Base-by-base conservation (phyloP, 2,797 vertebrate species). In the Nothura maculosa region DNA sequence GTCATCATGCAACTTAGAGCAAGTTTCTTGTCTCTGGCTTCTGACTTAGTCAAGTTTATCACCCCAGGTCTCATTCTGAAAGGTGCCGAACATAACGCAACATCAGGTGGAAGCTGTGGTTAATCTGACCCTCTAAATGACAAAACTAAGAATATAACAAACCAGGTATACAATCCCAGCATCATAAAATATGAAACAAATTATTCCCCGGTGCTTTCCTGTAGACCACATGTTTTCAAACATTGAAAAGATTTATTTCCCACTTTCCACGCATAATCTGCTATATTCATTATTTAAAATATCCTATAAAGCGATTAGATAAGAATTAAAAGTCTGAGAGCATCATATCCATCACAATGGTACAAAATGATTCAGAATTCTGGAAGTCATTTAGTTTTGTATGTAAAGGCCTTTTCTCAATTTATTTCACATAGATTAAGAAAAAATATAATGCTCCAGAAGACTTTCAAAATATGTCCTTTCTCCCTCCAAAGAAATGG, bases 291-390 rank as follows among this genome's bases (percentile, higher is more conserved):
- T 96, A 94, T 96, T 95, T 96, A 87, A 94, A 95, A 92, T 93
- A 97, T 92, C 87, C 90, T 93, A 96, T 63, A 87, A 96, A 97
- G 94, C 95, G 87, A 96, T 95, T 96, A 97, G 96, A 97, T 79
- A 97, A 90, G 90, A 97, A 92, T 94, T 92, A 97, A 96, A 96
- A 97, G 82, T 94, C 95, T 92, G 54, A 77, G 32, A 88, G 81
- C 68, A 30, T 93, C 94, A 88, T 94, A 95, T 94, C 94, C 81
- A 96, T 97, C 94, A 96, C 73, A 55, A 57, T 54, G 25, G 81
- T 87, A 91, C 85, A 96, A 97, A 96, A 64, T 54, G 91, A 92
- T 92, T 70, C 34, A 3, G 68, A 92, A 94, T 76, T 95, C 73
- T 52, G 89, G 34, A 86, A 93, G 77, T 87, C 63, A 63, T 82